phyloP scores from a whole-genome alignment of 2,888 invertebrate genomes.

The Xestia rhomboidea region DNA sequence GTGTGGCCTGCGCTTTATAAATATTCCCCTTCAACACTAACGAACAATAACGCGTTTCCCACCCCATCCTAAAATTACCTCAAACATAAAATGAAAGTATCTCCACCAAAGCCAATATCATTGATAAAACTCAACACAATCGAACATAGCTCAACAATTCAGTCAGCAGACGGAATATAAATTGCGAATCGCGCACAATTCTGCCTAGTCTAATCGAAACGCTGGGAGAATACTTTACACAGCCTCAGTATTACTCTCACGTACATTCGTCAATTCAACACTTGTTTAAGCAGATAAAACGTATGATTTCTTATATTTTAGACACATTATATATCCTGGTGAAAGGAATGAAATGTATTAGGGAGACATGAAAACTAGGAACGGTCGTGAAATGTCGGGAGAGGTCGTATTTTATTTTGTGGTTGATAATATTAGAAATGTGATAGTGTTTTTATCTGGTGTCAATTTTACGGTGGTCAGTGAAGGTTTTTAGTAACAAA shows the following conservation, averaged over 20 bases:
- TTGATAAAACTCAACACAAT: slow-evolving; percentile 61
- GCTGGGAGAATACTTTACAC: slow-evolving; percentile 56
- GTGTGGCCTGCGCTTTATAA: too few species aligned
- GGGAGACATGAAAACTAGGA: slow-evolving; percentile 20
- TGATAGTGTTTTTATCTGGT: slow-evolving; percentile 2
- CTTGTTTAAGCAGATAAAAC: slow-evolving; percentile 66
- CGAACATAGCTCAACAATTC: slow-evolving; percentile 60
- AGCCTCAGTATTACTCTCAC: slow-evolving; percentile 54
- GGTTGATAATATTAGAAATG: neutral
- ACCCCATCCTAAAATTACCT: neutral
- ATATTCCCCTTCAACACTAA: neutral
- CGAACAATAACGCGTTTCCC: neutral
- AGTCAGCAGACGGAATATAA: slow-evolving; percentile 60
- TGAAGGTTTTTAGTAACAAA: neutral
- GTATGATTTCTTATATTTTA: slow-evolving; percentile 64
- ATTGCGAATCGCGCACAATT: slow-evolving; percentile 52
- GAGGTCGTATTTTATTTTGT: slow-evolving; percentile 21
- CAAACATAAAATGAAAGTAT: slow-evolving; percentile 43
- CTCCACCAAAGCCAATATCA: slow-evolving; percentile 40
- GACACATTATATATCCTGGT: slow-evolving; percentile 47
- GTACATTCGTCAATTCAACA: slow-evolving; percentile 69
- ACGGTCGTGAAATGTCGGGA: neutral
- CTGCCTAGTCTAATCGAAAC: slow-evolving; percentile 64
- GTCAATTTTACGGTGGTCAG: neutral
- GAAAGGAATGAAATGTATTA: slow-evolving; percentile 42